Conservation (phyloP, 2,888 invertebrate species). For the Gymnocheta viridis region DNA sequence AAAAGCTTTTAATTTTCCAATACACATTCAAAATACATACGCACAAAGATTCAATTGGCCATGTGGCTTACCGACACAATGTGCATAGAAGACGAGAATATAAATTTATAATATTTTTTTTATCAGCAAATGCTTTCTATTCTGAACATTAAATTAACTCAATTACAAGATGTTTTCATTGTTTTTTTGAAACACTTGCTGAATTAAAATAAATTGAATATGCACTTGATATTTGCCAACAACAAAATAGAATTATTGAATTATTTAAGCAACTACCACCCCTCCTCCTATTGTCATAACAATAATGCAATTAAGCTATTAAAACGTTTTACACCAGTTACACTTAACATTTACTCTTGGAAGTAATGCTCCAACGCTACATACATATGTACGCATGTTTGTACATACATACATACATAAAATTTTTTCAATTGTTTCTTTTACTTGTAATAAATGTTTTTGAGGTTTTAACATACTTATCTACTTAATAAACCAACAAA, state of each 20-base stretch:
- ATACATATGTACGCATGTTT: background rate
- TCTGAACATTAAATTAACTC: constrained; percentile 58
- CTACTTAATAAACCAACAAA: constrained; percentile 59
- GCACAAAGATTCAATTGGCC: constrained; percentile 56
- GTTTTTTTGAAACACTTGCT: constrained; percentile 72
- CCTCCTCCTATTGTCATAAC: constrained; percentile 58
- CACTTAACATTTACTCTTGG: constrained; percentile 28
- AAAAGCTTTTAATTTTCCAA: constrained; percentile 56
- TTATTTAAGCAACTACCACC: constrained; percentile 37
- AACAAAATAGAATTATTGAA: constrained; percentile 48
- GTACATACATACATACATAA: background rate
- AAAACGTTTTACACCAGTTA: constrained; percentile 56
- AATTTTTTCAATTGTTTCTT: constrained; percentile 19
- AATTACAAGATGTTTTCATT: constrained; percentile 64
- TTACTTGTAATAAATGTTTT: constrained; percentile 46
- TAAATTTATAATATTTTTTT: constrained; percentile 38
- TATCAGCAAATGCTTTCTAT: constrained; percentile 72
- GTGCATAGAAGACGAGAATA: background rate
- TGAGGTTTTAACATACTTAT: constrained; percentile 59
- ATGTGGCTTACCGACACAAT: constrained; percentile 57
- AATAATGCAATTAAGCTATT: constrained; percentile 65
- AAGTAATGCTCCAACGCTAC: background rate
- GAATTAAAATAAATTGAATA: constrained; percentile 72
- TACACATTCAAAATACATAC: constrained; percentile 29
- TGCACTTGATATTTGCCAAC: constrained; percentile 69